phyloP scores from a whole-genome alignment of 2,797 vertebrate genomes.

The Thamnophis elegans region DNA sequence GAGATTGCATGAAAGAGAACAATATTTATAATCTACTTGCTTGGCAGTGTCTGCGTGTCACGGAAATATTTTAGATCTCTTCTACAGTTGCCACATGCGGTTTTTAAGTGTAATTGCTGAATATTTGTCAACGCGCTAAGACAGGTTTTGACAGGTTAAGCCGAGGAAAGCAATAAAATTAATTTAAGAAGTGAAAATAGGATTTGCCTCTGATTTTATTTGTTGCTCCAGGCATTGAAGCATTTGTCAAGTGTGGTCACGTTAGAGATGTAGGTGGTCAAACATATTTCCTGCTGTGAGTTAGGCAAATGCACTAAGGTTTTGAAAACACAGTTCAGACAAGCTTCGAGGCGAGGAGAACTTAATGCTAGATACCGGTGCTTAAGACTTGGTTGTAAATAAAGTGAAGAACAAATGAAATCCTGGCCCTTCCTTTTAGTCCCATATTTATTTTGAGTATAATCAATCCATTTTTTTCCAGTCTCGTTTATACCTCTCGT shows the following conservation, averaged over 20 bases:
- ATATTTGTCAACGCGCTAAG: conserved; percentile 13
- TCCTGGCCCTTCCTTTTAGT: background rate
- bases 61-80: background rate
- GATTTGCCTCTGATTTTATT: conserved; percentile 2
- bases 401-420: background rate
- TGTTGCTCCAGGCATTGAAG: background rate
- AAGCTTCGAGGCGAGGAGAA: background rate
- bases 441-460: too few species aligned
- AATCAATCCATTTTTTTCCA: too few species aligned
- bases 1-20: background rate
- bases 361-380: background rate
- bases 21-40: conserved; percentile 18
- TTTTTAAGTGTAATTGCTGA: conserved; percentile 13
- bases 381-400: background rate
- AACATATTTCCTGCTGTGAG: background rate
- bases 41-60: background rate
- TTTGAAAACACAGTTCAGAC: background rate
- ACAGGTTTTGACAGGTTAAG: conserved; percentile 27
- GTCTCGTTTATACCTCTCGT: too few species aligned
- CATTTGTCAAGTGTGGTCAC: background rate
- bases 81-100: background rate
- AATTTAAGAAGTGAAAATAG: conserved; percentile 20
- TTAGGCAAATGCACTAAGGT: background rate
- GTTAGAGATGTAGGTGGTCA: background rate
- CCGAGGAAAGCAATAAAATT: conserved; percentile 18